Evolutionary conservation across 2,888 invertebrate species (phyloP).

Genomic region (Drosophila cognata): DNA sequence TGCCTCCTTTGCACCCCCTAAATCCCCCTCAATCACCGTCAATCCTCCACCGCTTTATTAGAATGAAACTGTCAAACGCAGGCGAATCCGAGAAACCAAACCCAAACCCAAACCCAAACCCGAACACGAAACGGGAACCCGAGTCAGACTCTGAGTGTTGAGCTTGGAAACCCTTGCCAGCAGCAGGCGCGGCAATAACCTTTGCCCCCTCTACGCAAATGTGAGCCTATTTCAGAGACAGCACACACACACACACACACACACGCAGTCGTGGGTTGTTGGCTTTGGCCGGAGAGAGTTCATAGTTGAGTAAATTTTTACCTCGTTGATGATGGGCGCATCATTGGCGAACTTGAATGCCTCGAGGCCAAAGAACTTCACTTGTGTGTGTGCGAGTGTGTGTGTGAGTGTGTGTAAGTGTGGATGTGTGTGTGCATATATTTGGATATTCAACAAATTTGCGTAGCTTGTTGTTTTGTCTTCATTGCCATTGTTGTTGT

Average conservation of each 20-base stretch:
- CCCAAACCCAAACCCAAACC: conserved; percentile 1
- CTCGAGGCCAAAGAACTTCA: conserved; percentile 6
- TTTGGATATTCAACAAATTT: conserved; percentile 57
- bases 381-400: not conserved
- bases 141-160: conserved; percentile 11
- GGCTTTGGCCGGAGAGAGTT: conserved; percentile 50
- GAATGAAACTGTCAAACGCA: conserved; percentile 60
- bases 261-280: not conserved
- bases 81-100: conserved; percentile 38
- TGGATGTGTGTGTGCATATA: conserved; percentile 13
- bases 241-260: conserved; percentile 9
- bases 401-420: not conserved
- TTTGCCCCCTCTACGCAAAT: conserved; percentile 66
- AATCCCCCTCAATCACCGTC: not conserved
- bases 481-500: conserved; percentile 68
- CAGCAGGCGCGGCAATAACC: conserved; percentile 63
- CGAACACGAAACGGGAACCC: conserved; percentile 10
- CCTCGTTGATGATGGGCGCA: conserved; percentile 67
- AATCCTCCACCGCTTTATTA: conserved; percentile 29
- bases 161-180: conserved; percentile 58
- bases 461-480: conserved; percentile 55
- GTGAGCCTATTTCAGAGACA: conserved; percentile 68
- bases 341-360: conserved; percentile 54
- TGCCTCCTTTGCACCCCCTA: not conserved
- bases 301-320: conserved; percentile 80